Evolutionary conservation across 1,140 invertebrate genomes (phyloP).

Genomic region (Drosophila insularis): DNA sequence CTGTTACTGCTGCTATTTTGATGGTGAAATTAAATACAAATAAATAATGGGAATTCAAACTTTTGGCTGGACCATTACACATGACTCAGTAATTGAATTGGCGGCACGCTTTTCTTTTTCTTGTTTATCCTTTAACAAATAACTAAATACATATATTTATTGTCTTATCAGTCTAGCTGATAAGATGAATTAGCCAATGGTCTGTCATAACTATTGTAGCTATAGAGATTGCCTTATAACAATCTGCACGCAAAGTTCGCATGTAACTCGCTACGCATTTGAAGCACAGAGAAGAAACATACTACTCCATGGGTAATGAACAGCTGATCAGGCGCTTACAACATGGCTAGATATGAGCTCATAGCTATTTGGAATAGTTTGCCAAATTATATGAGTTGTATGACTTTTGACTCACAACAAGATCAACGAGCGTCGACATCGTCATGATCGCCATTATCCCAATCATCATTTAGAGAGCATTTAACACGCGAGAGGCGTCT

Average conservation of each 20-base stretch:
- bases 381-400: constrained; percentile 11
- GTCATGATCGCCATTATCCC: background rate
- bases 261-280: constrained; percentile 31
- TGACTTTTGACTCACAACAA: constrained; percentile 20
- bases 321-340: constrained; percentile 56
- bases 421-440: constrained; percentile 45
- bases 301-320: background rate
- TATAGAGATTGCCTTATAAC: background rate
- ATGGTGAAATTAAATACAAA: constrained; percentile 78
- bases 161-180: constrained; percentile 28
- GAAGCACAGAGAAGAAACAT: background rate
- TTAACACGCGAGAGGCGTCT: constrained; percentile 66
- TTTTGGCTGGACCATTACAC: constrained; percentile 51
- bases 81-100: constrained; percentile 34
- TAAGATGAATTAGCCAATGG: constrained; percentile 38
- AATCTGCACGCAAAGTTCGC: constrained; percentile 36
- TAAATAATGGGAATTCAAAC: constrained; percentile 18
- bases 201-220: background rate
- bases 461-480: constrained; percentile 25
- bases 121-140: background rate
- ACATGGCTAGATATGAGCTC: constrained; percentile 68
- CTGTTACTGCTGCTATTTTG: constrained; percentile 46
- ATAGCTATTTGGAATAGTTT: constrained; percentile 35
- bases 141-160: no score
- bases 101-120: constrained; percentile 37